Evolutionary conservation across 2,797 vertebrate species (phyloP), one percentile per base, ranked within the genome.

Genomic region (Danio choprae): DNA sequence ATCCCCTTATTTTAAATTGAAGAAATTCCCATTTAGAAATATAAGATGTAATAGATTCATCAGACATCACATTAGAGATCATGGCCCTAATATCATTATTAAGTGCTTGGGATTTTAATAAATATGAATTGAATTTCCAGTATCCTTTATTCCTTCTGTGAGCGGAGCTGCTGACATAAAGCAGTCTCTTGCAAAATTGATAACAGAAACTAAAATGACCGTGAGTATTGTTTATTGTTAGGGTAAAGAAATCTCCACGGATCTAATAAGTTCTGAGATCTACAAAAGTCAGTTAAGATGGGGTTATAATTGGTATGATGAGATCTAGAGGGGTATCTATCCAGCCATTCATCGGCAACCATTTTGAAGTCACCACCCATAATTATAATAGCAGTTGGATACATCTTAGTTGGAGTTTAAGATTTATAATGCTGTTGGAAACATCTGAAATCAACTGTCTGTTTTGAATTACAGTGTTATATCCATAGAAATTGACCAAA

Each of bases 301-400:
- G 12, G 15, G n/a, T n/a, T n/a, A n/a, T n/a, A n/a, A n/a, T n/a
- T n/a, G 9, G 40, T 77, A 1, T 53, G 2, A 48, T 62, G 36
- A 67, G 5, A 38, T 48, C 55, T 80, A 8, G 65, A 20, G 2
- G 72, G 83, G 9, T 29, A 60, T 71, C 72, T 71, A 10, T 84
- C 51, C 5, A 76, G 12, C 2, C 6, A 50, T 40, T 79, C 65
- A 76, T 84, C 76, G 50, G 1, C 13, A 44, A 79, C 44, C 83
- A 84, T 69, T 6, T 74, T 84, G 18, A 50, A 84, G 60, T 84
- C 78, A 58, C 72, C 67, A 2, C 79, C 44, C 4, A 74, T 18
- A 56, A 81, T 56, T 36, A 78, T 10, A 62, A 13, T 68, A 29
- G 65, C 68, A 48, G 2, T 40, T 74, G 74, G 68, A 59, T 77